Conservation (phyloP, 2,113 vertebrate species). For the Varanus salvator region DNA sequence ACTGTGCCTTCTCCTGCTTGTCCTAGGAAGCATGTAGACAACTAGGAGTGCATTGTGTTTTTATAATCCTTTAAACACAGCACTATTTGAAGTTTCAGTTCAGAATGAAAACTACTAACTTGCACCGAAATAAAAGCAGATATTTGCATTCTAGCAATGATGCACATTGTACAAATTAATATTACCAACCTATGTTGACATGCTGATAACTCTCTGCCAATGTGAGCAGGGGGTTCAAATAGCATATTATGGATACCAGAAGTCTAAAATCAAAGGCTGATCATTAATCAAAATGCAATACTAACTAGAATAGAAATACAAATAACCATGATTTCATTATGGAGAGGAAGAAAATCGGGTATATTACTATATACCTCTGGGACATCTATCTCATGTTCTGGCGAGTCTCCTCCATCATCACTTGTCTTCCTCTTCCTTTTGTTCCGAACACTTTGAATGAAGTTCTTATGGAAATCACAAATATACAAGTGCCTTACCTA, state of each 20-base stretch:
- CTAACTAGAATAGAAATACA: not conserved
- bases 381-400: constrained; percentile 94
- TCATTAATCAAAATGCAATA: not conserved
- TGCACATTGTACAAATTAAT: not conserved
- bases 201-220: too few species aligned
- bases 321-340: not conserved
- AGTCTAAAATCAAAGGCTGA: not conserved
- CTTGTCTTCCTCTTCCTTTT: constrained; percentile 99
- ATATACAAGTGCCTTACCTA: constrained; percentile 98
- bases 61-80: not conserved
- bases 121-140: not conserved
- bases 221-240: too few species aligned
- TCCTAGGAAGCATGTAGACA: not conserved
- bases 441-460: constrained; percentile 98
- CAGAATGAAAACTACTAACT: not conserved
- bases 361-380: constrained; percentile 84
- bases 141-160: not conserved
- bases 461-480: constrained; percentile 99
- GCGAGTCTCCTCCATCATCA: constrained; percentile 96
- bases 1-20: not conserved
- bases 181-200: not conserved
- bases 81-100: not conserved
- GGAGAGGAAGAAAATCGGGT: too few species aligned
- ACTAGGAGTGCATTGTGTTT: not conserved
- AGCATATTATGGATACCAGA: not conserved